phyloP scores from a whole-genome alignment of 2,797 vertebrate genomes.

The Centroberyx gerrardi region DNA sequence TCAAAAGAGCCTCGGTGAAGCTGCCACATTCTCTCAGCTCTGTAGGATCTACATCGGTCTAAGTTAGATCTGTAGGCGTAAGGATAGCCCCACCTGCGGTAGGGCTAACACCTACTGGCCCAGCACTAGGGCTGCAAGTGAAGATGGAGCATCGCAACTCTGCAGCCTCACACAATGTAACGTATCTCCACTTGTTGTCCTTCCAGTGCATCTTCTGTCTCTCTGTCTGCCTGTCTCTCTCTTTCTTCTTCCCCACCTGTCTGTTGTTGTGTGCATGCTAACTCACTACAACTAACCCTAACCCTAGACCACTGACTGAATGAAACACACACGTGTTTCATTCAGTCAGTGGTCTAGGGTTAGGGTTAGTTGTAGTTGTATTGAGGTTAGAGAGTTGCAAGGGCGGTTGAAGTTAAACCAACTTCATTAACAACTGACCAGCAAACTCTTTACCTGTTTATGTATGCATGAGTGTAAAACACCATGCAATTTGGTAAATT shows the following conservation, averaged over 20 bases:
- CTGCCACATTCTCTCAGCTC: background rate
- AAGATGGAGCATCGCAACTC: conserved; percentile 71
- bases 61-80: conserved; percentile 1
- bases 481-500: background rate
- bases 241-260: background rate
- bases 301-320: background rate
- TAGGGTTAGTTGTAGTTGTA: background rate
- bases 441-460: background rate
- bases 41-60: conserved; percentile 11
- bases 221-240: background rate
- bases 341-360: background rate
- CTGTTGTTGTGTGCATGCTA: background rate
- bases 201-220: background rate
- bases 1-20: background rate
- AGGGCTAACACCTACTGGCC: conserved; percentile 40
- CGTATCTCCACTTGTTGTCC: conserved; percentile 35
- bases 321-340: background rate
- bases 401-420: background rate
- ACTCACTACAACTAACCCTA: too few relatives aligned
- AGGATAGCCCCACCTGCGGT: conserved; percentile 26
- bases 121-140: conserved; percentile 37
- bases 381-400: background rate
- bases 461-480: background rate
- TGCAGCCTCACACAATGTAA: conserved; percentile 67
- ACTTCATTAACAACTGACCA: background rate